Evolutionary conservation across 2,113 vertebrate species (phyloP).

Genomic region (Calidris pygmaea): DNA sequence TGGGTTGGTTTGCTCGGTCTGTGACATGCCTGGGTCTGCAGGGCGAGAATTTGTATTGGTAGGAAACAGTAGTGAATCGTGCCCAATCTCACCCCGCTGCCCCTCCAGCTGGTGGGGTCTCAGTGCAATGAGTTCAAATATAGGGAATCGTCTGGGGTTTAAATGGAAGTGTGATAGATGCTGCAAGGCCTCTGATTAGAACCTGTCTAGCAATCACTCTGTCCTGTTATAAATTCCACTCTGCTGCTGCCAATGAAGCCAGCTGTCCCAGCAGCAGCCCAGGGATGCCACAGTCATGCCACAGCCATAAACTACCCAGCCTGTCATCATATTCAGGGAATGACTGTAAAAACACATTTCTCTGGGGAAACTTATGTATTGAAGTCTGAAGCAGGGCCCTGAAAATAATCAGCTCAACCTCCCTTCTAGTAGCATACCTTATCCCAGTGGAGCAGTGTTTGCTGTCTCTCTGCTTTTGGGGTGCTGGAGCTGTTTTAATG

Average conservation of each 20-base stretch:
- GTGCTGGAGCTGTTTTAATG: background rate
- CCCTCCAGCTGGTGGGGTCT: background rate
- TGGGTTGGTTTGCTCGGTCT: background rate
- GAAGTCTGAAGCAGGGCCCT: background rate
- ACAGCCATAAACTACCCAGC: background rate
- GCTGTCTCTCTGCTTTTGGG: background rate
- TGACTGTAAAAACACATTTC: rapidly evolving
- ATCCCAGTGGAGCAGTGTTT: background rate
- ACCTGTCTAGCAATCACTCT: background rate
- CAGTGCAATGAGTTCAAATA: background rate
- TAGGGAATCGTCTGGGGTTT: background rate
- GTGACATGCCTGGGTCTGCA: rapidly evolving
- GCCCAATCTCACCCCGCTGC: background rate
- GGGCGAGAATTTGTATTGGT: background rate
- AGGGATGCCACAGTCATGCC: background rate
- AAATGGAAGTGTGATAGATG: background rate
- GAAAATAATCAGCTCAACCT: background rate
- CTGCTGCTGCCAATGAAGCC: rapidly evolving
- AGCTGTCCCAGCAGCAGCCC: too few relatives aligned
- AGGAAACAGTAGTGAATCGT: background rate
- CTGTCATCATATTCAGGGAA: background rate
- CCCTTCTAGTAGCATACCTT: background rate
- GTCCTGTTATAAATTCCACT: background rate
- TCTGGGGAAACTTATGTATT: background rate
- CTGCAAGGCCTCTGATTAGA: background rate